Evolutionary conservation across 2,797 vertebrate genomes (phyloP), one percentile per base, ranked within the genome.

Genomic region (Sciaenops ocellatus): DNA sequence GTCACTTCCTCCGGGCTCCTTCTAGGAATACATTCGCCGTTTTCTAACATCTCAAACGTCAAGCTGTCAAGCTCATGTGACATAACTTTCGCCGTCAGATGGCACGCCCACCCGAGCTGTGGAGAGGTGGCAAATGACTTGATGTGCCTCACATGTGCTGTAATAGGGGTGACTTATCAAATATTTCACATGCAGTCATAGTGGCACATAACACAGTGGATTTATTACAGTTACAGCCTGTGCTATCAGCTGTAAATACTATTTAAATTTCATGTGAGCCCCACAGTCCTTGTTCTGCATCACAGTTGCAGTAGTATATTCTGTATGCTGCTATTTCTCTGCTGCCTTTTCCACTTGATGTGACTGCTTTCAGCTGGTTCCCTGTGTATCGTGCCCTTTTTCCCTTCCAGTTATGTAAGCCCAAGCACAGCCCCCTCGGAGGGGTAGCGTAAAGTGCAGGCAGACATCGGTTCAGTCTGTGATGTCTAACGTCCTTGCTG

Each of bases 361-460:
- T 72, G 54, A 70, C 69, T 61, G 70, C 73, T 82, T 85, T 88
- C 75, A 78, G 86, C 78, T 76, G 76, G 69, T 70, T 83, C 62
- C 56, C 64, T 24, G 70, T 66, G 64, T 26, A 65, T 64, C 10
- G 9, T 84, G 86, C 70, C 83, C 85, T 83, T 89, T 89, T 80
- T 77, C 54, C 64, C 72, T 80, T 54, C 44, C 12, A 24, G 73
- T 92, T 91, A 92, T 60, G 73, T 90, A 92, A 94, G 85, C 66
- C 66, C 28, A 17, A 86, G 87, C 81, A 12, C 57, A 72, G 62
- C 1, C 69, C 42, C 80, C 9, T 78, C 77, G 66, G 69, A 78
- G 84, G 78, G 70, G 67, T 62, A 62, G 79, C 56, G 52, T 30
- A 74, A 82, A 82, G 76, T 82, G 73, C 75, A 82, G 73, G 57